A percentile compares a stretch with the other conserved stretches of the same genome.
phyloP scores from a whole-genome alignment of 2,113 vertebrate genomes.

The Sciurus niger region DNA sequence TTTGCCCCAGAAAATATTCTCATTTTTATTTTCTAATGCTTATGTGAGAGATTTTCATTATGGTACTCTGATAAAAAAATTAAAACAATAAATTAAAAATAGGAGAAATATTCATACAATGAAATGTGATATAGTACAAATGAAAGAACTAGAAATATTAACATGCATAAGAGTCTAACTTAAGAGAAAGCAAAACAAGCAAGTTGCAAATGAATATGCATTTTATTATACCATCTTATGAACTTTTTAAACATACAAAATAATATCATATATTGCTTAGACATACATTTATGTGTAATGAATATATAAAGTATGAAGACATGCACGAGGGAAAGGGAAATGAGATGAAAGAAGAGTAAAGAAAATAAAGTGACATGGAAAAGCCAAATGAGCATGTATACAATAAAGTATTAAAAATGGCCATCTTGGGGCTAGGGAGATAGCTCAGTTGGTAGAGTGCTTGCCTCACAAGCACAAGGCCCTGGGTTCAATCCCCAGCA shows the following conservation, averaged over 20 bases:
- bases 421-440: no score
- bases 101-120: background rate
- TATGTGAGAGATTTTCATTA: background rate
- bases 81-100: constrained; percentile 48
- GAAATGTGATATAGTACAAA: constrained; percentile 27
- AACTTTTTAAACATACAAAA: constrained; percentile 49
- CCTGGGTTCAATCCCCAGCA: no score
- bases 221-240: background rate
- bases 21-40: background rate
- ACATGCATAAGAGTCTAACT: constrained; percentile 40
- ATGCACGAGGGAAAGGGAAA: background rate
- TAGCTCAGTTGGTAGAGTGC: no score
- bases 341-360: background rate
- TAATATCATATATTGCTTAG: background rate
- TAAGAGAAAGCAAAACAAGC: constrained; percentile 58
- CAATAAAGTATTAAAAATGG: constrained; percentile 18
- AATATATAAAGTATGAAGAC: constrained; percentile 16
- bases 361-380: constrained; percentile 39
- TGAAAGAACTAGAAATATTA: constrained; percentile 1
- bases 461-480: no score
- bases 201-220: constrained; percentile 26
- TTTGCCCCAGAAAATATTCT: constrained; percentile 54
- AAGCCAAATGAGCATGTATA: background rate
- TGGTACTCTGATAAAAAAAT: constrained; percentile 26
- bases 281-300: background rate